Evolutionary conservation across 92 coral and sea anemone species (phyloP), one percentile per base, ranked within the genome.

Genomic region (Parazoanthus swiftii): DNA sequence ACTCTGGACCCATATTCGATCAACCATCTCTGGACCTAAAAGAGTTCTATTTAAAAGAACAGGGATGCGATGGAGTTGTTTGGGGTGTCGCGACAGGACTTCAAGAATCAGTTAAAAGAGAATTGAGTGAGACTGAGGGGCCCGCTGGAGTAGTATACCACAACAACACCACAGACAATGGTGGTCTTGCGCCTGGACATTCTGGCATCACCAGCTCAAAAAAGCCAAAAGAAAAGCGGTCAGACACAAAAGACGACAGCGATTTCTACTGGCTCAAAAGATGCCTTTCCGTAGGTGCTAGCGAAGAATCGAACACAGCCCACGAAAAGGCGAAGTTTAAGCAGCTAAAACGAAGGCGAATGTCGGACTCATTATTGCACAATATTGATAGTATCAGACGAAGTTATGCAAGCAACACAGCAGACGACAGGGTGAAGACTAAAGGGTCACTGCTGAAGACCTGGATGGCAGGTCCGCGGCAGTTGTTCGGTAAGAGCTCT

Each of bases 341-440:
- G 23, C 63, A 15, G 25, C 11, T 83, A 2, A 26, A 33, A 38
- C 26, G 44, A 48, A 83, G 86, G 26, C 29, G 86, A 67, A 83
- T 83, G 86, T 83, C 86, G 5, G 86, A 83, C 43, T 83, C 86
- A 2, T 15, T 83, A 15, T 68, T 83, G 18, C 86, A 83, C 73
- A 68, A 26, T 44, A 18, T 83, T 68, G 86, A 83, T 43, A 83
- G 51, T 36, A 8, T 70, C 15, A 46, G 86, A 46, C 56, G 59
- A 46, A 83, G 65, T 5, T 83, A 83, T 26, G 77, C 86, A 5
- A 23, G 77, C 78, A 83, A 83, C 67, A 44, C 59, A 33, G 63
- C 46, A 14, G 86, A 68, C 2, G 86, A 83, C 43, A 35, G 77
- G 14, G 78, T 9, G 16, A 83, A 68, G n/a, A 83, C 65, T n/a